These are phyloP conservation scores for Catocala sponsa DNA, from an alignment of 2,888 invertebrate species.

Conservation along the genomic window DNA sequence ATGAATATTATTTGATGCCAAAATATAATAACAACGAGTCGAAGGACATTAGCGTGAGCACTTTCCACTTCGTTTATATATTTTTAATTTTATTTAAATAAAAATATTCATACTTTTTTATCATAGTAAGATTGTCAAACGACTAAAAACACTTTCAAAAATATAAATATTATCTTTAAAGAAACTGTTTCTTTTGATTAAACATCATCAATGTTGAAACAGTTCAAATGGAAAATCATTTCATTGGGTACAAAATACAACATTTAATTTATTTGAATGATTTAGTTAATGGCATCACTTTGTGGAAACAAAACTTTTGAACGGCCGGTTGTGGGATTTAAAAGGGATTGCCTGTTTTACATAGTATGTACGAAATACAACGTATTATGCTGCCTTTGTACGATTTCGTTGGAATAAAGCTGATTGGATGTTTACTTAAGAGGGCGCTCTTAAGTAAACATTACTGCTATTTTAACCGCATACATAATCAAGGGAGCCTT, in stretches of 20 bases:
- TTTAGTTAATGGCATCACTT: not conserved
- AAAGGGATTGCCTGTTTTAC: not conserved
- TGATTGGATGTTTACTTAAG: not conserved
- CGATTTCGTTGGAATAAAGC: not conserved
- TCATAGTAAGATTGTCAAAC: no score
- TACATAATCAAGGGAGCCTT: no score
- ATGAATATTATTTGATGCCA: no score
- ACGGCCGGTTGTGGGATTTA: not conserved
- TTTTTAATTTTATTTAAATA: no score
- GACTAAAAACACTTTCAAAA: no score
- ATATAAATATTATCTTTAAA: no score
- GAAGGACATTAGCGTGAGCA: no score
- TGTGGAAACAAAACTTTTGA: slow-evolving; percentile 4
- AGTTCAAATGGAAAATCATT: not conserved
- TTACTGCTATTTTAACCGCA: no score
- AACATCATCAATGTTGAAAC: not conserved
- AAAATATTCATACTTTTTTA: no score
- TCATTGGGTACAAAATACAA: not conserved
- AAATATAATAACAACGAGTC: no score
- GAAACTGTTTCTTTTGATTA: not conserved
- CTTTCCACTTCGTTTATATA: no score
- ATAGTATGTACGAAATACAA: not conserved
- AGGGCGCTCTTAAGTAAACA: not conserved
- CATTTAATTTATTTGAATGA: not conserved
- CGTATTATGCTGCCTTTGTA: not conserved